Percentiles rank a stretch among this genome's conserved stretches.
These are phyloP conservation scores for Drosophila busckii DNA, from an alignment of 1,140 invertebrate species.

Conservation along the genomic window DNA sequence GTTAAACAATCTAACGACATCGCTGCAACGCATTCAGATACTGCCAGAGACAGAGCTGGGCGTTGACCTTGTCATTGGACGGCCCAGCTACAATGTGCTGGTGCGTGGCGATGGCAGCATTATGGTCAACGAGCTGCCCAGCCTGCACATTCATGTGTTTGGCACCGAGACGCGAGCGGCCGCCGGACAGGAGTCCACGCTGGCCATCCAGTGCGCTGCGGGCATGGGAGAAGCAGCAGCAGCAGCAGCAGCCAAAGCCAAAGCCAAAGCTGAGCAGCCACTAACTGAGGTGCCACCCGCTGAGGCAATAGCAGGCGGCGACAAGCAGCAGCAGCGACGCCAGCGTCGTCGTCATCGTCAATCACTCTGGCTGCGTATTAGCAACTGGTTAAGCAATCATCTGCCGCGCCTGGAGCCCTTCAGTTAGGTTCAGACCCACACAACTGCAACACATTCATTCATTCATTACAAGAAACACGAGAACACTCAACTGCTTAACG, in stretches of 20 bases:
- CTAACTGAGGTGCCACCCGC: no score
- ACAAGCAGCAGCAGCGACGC: no score
- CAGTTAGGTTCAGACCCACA: not conserved
- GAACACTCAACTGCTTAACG: no score
- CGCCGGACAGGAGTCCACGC: slow-evolving; percentile 8
- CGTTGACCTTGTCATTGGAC: slow-evolving; percentile 19
- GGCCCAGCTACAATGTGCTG: slow-evolving; percentile 27
- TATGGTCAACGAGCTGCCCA: slow-evolving; percentile 28
- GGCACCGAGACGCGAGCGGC: slow-evolving; percentile 5
- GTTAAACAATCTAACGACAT: slow-evolving; percentile 27
- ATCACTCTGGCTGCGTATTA: slow-evolving; percentile 21
- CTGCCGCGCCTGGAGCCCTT: slow-evolving; percentile 7
- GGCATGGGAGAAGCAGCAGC: no score
- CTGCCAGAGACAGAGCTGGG: slow-evolving; percentile 8
- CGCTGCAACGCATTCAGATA: slow-evolving; percentile 31
- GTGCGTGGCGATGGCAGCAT: slow-evolving; percentile 28
- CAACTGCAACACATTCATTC: slow-evolving; percentile 1
- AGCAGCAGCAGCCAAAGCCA: not conserved
- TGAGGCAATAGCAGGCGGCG: no score
- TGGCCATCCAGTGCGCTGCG: no score
- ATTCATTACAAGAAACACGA: slow-evolving; percentile 1
- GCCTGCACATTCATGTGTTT: slow-evolving; percentile 20
- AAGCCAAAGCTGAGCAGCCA: not conserved
- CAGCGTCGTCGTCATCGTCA: slow-evolving; percentile 7
- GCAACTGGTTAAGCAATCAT: slow-evolving; percentile 18